Conservation (phyloP, 1,140 invertebrate species). For the Sycophaga agraensis region DNA sequence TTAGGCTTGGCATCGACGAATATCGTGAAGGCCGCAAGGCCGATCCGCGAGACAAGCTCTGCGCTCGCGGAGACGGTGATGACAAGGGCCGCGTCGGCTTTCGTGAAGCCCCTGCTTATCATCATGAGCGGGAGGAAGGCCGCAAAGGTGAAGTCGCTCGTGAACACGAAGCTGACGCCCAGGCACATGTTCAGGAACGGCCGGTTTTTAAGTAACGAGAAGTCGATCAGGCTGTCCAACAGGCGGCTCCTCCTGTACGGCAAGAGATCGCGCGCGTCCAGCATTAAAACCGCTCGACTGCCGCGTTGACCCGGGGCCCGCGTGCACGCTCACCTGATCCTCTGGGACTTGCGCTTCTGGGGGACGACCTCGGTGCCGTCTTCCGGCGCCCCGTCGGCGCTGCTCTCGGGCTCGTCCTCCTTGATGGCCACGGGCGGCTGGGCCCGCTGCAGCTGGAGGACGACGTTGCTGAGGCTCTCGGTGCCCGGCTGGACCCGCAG, state of each 20-base stretch:
- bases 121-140: slow-evolving; percentile 52
- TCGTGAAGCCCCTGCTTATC: slow-evolving; percentile 41
- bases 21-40: slow-evolving; percentile 45
- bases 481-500: slow-evolving; percentile 37
- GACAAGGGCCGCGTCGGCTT: slow-evolving; percentile 42
- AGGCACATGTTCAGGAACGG: slow-evolving; percentile 47
- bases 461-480: slow-evolving; percentile 35
- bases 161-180: slow-evolving; percentile 47
- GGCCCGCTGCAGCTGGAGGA: slow-evolving; percentile 5
- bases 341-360: background rate
- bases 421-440: background rate
- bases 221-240: slow-evolving; percentile 43
- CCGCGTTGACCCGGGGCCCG: background rate
- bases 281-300: no score
- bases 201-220: slow-evolving; percentile 43
- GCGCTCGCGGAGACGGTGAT: slow-evolving; percentile 45
- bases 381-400: background rate
- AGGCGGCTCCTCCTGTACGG: slow-evolving; percentile 28
- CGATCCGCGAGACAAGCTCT: slow-evolving; percentile 46
- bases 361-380: background rate
- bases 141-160: slow-evolving; percentile 48
- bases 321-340: background rate
- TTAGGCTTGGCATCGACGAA: slow-evolving; percentile 44
- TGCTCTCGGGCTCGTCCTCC: slow-evolving; percentile 3
- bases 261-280: no score